Evolutionary conservation across 2,113 vertebrate genomes (phyloP).

Genomic region (Misgurnus mizolepis): DNA sequence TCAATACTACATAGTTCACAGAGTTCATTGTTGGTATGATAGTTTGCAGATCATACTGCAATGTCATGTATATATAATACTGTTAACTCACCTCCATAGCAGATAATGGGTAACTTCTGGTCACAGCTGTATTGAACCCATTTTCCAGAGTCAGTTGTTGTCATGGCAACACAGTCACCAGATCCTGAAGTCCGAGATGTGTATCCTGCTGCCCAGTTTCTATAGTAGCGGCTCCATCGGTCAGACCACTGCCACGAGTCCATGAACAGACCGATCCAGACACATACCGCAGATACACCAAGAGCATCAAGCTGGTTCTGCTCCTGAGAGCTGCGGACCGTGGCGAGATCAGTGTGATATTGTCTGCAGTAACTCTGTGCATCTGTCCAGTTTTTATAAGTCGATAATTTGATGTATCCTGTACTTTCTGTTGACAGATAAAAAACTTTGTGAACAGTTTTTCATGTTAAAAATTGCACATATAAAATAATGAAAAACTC

Average conservation of each 20-base stretch:
- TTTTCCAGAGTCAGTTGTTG: background rate
- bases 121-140: background rate
- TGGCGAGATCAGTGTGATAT: conserved; percentile 21
- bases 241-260: conserved; percentile 44
- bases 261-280: conserved; percentile 40
- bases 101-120: background rate
- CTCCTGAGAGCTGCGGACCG: background rate
- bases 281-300: no score
- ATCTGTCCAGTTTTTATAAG: background rate
- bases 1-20: no score
- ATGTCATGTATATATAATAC: no score
- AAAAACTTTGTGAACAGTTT: no score
- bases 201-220: conserved; percentile 30
- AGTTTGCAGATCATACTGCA: no score
- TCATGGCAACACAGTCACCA: conserved; percentile 5
- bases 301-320: background rate
- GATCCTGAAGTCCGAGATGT: background rate
- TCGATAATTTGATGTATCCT: background rate
- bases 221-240: background rate
- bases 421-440: background rate
- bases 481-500: background rate
- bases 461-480: background rate
- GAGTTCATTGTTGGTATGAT: no score
- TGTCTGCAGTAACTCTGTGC: conserved; percentile 39
- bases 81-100: conserved; percentile 23